phyloP scores from a whole-genome alignment of 2,888 invertebrate species.

The Drosophila crucigera region DNA sequence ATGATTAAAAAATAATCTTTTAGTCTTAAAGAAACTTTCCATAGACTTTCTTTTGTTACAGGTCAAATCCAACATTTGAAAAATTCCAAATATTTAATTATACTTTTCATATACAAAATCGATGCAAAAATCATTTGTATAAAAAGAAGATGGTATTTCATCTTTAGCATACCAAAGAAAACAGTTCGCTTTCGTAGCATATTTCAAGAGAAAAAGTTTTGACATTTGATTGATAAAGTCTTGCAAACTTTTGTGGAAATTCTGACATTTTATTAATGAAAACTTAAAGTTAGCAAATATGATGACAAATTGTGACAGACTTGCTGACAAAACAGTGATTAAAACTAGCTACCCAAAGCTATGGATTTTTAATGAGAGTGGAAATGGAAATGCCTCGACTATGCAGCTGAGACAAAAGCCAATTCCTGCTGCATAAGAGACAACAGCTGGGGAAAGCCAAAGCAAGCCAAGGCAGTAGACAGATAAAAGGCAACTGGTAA shows the following conservation, averaged over 20 bases:
- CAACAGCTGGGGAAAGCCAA: constrained; percentile 15
- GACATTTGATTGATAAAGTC: constrained; percentile 61
- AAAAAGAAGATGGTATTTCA: not conserved
- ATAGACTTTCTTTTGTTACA: not conserved
- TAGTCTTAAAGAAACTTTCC: not conserved
- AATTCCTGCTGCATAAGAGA: constrained; percentile 37
- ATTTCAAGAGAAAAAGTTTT: constrained; percentile 24
- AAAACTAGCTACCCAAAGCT: constrained; percentile 21
- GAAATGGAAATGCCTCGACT: constrained; percentile 7
- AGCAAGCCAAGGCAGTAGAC: not conserved
- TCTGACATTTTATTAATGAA: constrained; percentile 62
- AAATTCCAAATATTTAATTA: not conserved
- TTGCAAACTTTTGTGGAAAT: constrained; percentile 41
- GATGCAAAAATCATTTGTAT: not conserved
- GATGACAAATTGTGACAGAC: constrained; percentile 52
- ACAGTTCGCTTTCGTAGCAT: constrained; percentile 12
- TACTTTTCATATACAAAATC: no score
- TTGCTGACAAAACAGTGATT: constrained; percentile 34
- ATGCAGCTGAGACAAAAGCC: constrained; percentile 36
- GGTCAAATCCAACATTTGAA: not conserved
- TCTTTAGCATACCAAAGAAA: not conserved
- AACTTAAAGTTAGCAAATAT: constrained; percentile 27
- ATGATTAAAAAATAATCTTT: not conserved
- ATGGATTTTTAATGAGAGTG: constrained; percentile 55
- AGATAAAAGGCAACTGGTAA: constrained; percentile 21